These are phyloP conservation scores for Orchesellides sinensis DNA, from an alignment of 2,888 invertebrate genomes.

Conservation along the genomic window DNA sequence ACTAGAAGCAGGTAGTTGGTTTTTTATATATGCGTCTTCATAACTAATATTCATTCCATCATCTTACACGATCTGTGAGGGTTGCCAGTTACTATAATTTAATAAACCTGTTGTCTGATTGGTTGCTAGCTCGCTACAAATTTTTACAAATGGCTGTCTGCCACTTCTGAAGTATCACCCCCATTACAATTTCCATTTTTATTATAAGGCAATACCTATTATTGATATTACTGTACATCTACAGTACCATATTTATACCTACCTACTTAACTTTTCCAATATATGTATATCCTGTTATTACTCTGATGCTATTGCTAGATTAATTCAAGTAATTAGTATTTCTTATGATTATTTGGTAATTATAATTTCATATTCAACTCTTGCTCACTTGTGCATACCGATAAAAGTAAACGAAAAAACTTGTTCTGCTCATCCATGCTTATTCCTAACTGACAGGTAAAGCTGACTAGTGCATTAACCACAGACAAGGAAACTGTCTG, in stretches of 20 bases:
- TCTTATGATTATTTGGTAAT: slow-evolving; percentile 60
- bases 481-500: slow-evolving; percentile 1
- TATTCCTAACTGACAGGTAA: background rate
- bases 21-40: slow-evolving; percentile 26
- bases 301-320: slow-evolving; percentile 52
- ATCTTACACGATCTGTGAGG: slow-evolving; percentile 44
- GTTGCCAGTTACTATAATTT: slow-evolving; percentile 52
- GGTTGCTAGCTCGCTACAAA: slow-evolving; percentile 32
- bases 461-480: background rate
- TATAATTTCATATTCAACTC: slow-evolving; percentile 52
- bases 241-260: background rate
- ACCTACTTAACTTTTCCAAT: background rate
- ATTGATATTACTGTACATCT: background rate
- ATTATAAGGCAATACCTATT: slow-evolving; percentile 9
- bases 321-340: slow-evolving; percentile 61
- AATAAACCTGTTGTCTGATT: slow-evolving; percentile 49
- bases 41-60: slow-evolving; percentile 46
- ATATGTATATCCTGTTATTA: slow-evolving; percentile 8
- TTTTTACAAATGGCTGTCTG: slow-evolving; percentile 55
- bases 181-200: slow-evolving; percentile 10
- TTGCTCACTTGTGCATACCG: background rate
- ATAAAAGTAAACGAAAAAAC: slow-evolving; percentile 31
- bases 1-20: background rate
- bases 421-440: slow-evolving; percentile 25
- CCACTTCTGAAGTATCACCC: background rate